Conservation (phyloP, 2,888 invertebrate species). For the Ecliptopera silaceata region DNA sequence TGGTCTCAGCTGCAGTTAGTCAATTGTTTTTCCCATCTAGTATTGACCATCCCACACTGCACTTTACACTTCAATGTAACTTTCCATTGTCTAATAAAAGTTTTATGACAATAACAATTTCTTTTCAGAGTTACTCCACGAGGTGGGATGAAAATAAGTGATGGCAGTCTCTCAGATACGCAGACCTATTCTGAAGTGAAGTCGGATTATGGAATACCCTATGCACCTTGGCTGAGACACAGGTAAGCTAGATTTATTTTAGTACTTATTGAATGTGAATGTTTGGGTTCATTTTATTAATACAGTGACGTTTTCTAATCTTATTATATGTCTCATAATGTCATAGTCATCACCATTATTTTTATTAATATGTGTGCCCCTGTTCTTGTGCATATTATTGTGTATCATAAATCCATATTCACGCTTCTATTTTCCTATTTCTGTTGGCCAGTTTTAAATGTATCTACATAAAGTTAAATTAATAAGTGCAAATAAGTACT, state of each 20-base stretch:
- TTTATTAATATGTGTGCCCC: slow-evolving; percentile 36
- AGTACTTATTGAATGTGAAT: slow-evolving; percentile 33
- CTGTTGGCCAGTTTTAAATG: slow-evolving; percentile 60
- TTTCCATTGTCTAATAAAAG: no score
- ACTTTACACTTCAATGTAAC: no score
- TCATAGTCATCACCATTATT: slow-evolving; percentile 42
- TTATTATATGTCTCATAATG: slow-evolving; percentile 37
- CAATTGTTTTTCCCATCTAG: no score
- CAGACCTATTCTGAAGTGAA: slow-evolving; percentile 88
- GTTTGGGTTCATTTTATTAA: slow-evolving; percentile 35
- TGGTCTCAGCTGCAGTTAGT: no score
- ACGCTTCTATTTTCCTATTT: slow-evolving; percentile 62
- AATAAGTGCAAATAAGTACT: no score
- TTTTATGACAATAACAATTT: not conserved
- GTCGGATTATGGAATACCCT: slow-evolving; percentile 92
- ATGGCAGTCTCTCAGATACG: slow-evolving; percentile 93
- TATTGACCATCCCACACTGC: no score
- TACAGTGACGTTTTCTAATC: slow-evolving; percentile 29
- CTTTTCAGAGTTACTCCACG: slow-evolving; percentile 73
- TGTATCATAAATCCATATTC: slow-evolving; percentile 52
- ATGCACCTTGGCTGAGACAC: slow-evolving; percentile 94
- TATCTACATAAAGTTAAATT: not conserved
- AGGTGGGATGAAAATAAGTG: slow-evolving; percentile 85
- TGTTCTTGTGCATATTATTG: slow-evolving; percentile 33
- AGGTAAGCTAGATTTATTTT: slow-evolving; percentile 77